These are phyloP conservation scores for Sphenodon punctatus DNA, from an alignment of 2,797 vertebrate genomes.

Conservation along the genomic window DNA sequence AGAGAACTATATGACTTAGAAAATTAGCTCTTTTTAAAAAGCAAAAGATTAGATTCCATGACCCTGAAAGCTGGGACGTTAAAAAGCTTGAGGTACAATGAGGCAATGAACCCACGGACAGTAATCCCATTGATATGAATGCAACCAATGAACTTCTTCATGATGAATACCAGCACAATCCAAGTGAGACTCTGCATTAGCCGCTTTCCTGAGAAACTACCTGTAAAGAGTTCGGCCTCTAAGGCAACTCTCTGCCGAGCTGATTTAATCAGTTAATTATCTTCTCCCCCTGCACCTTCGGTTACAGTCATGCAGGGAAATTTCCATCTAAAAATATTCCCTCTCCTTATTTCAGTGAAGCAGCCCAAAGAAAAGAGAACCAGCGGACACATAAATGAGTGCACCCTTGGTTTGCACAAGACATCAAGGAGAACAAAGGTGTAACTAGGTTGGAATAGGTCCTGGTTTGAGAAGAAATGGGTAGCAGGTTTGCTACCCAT, in stretches of 20 bases:
- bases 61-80: neutral
- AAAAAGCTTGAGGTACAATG: neutral
- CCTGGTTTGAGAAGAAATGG: too few relatives aligned
- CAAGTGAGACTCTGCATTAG: neutral
- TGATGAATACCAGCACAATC: neutral
- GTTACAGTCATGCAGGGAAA: slow-evolving; percentile 29
- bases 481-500: too few relatives aligned
- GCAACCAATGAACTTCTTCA: neutral
- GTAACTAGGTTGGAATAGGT: too few relatives aligned
- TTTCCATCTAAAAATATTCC: slow-evolving; percentile 1
- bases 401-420: neutral
- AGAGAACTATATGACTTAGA: too few relatives aligned
- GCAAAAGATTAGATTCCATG: too few relatives aligned
- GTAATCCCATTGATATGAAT: neutral
- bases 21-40: too few relatives aligned
- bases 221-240: slow-evolving; percentile 13
- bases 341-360: slow-evolving; percentile 17
- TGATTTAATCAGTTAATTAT: slow-evolving; percentile 31
- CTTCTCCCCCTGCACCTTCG: slow-evolving; percentile 58
- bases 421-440: too few relatives aligned
- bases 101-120: neutral
- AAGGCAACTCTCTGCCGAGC: slow-evolving; percentile 3
- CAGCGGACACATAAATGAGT: neutral
- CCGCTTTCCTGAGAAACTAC: neutral
- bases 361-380: neutral